Evolutionary conservation across 30 jellyfish, hydroid and myxozoan genomes (phyloP).

Genomic region (Aurelia sp.): DNA sequence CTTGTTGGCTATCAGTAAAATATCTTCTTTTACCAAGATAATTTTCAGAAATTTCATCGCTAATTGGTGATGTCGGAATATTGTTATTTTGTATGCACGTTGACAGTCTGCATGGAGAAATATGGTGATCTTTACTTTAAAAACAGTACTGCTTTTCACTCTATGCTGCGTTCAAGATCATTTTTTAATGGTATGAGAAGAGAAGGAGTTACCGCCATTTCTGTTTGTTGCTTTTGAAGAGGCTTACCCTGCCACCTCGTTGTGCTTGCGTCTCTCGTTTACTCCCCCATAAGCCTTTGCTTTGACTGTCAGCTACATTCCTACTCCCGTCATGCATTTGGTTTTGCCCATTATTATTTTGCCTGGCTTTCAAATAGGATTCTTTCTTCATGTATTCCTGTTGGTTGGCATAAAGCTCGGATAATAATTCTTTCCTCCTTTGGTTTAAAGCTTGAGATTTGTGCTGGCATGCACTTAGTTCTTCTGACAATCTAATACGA

Average conservation of each 20-base stretch:
- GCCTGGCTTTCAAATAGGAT: slow-evolving; percentile 12
- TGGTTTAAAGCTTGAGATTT: slow-evolving; percentile 39
- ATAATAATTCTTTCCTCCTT: slow-evolving; percentile 21
- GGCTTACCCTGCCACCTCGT: slow-evolving; percentile 44
- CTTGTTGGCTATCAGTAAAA: no score
- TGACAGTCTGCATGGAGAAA: no score
- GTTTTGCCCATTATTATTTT: no score
- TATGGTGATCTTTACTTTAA: no score
- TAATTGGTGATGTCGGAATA: no score
- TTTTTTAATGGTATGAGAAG: no score
- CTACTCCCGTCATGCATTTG: background rate
- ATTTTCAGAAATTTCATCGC: no score
- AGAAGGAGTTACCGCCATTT: no score
- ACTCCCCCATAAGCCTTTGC: background rate
- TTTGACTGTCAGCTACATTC: background rate
- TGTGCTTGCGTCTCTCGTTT: background rate
- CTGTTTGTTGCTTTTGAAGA: slow-evolving; percentile 31
- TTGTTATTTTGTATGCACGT: no score
- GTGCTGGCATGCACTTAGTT: slow-evolving; percentile 47
- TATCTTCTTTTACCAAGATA: no score
- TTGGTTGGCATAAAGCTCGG: slow-evolving; percentile 38
- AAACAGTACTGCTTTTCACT: no score
- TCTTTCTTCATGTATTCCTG: slow-evolving; percentile 50
- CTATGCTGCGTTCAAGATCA: no score
- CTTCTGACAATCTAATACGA: slow-evolving; percentile 42